A percentile compares a stretch with the other conserved stretches of the same genome.
These are phyloP conservation scores for Nephrotoma flavescens DNA, from an alignment of 2,888 invertebrate species.

Conservation along the genomic window DNA sequence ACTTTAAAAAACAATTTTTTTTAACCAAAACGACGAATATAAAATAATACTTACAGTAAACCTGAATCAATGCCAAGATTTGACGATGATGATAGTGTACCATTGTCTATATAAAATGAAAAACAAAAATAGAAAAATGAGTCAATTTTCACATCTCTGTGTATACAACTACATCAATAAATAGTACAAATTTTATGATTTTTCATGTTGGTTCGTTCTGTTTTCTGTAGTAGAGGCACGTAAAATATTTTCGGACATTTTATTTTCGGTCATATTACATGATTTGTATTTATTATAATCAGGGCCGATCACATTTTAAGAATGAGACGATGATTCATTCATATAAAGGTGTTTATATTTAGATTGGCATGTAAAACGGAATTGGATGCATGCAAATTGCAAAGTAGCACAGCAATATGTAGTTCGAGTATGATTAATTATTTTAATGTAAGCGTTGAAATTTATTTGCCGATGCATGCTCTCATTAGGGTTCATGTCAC, in stretches of 20 bases:
- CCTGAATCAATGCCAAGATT: conserved; percentile 14
- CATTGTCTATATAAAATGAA: conserved; percentile 11
- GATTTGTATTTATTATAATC: not conserved
- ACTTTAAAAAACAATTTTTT: not conserved
- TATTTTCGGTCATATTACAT: not conserved
- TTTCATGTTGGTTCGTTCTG: conserved; percentile 21
- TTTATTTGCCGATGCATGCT: not conserved
- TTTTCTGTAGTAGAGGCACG: conserved; percentile 15
- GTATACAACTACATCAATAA: not conserved
- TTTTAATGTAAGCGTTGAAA: not conserved
- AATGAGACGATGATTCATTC: not conserved
- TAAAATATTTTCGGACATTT: not conserved
- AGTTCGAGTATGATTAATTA: not conserved
- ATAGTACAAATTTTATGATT: not conserved
- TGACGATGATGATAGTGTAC: conserved; percentile 8
- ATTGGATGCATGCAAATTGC: not conserved
- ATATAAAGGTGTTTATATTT: not conserved
- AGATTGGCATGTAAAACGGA: not conserved
- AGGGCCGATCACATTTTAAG: not conserved
- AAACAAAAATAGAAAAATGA: not conserved
- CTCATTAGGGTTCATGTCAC: not conserved
- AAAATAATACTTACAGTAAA: conserved; percentile 12
- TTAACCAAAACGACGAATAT: not conserved
- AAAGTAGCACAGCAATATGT: not conserved
- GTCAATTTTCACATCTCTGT: not conserved